Base-by-base conservation (phyloP, 2,888 invertebrate genomes). In the Rotaria magnacalcarata region DNA sequence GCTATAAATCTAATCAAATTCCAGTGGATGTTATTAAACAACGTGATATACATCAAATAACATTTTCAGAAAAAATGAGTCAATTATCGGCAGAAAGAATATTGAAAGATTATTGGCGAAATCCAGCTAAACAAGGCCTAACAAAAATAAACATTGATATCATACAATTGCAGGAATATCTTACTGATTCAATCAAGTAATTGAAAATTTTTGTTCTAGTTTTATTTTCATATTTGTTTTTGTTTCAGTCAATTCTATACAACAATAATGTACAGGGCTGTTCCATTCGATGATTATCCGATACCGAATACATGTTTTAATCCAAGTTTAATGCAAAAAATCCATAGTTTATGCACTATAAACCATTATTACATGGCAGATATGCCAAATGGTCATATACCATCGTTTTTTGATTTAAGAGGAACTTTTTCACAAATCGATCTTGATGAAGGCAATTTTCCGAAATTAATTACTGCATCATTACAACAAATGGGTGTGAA, bases 241-340 rank as follows among this genome's bases (percentile, higher is more conserved):
- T n/a, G 11, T 47, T 47, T 43, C 47, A 80, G 80, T 41, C 80
- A 80, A 80, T 80, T 47, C 34, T 80, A 80, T 43, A 80, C 80
- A 2, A 80, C 47, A 47, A 43, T 80, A 43, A 80, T 47, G 11
- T 80, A 80, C 34, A 21, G 47, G 10, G 47, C 47, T 3, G 1
- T 19, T 14, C 19, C 80, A 47, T 16, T 2, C 5, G 47, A 47
- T 47, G 24, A 14, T 80, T 24, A 10, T 80, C 4, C 80, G 2
- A n/a, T 80, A n/a, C 47, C 47, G n/a, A n/a, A 43, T 14, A n/a
- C 24, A n/a, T 80, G 80, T 80, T 80, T 80, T 47, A 24, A 80
- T 80, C 8, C 24, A n/a, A 10, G 21, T n/a, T n/a, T 80, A 47
- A 1, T 47, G 3, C 19, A 7, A 80, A 43, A 5, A 24, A n/a